phyloP scores from a whole-genome alignment of 2,888 invertebrate species.

The Thelaira solivaga region DNA sequence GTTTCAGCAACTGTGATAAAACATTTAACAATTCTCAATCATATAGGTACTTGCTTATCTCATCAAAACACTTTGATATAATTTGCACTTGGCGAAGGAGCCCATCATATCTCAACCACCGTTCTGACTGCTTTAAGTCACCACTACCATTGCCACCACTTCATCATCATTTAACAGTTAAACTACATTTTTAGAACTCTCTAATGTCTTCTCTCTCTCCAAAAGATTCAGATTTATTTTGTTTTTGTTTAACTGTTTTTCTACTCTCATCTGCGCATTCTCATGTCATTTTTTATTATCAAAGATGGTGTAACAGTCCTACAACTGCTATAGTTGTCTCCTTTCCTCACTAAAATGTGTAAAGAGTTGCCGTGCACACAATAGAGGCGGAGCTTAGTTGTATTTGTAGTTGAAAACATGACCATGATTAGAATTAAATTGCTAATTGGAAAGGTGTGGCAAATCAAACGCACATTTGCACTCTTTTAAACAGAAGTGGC shows the following conservation, averaged over 20 bases:
- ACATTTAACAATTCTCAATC: constrained; percentile 64
- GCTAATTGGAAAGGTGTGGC: constrained; percentile 61
- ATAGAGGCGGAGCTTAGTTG: constrained; percentile 29
- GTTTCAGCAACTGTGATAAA: constrained; percentile 72
- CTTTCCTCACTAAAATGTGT: constrained; percentile 33
- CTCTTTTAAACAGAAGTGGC: background rate
- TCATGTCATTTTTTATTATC: constrained; percentile 56
- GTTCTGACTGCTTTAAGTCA: background rate
- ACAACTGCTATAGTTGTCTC: constrained; percentile 29
- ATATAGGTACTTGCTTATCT: too few relatives aligned
- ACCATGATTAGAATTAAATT: constrained; percentile 60
- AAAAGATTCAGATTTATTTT: background rate
- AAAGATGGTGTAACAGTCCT: constrained; percentile 71
- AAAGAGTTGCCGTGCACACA: background rate
- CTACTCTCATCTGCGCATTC: constrained; percentile 41
- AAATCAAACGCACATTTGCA: background rate
- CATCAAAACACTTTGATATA: constrained; percentile 33
- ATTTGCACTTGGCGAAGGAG: constrained; percentile 38
- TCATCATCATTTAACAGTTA: too few relatives aligned
- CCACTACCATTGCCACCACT: background rate
- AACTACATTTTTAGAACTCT: constrained; percentile 23
- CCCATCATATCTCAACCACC: constrained; percentile 35
- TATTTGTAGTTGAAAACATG: constrained; percentile 33
- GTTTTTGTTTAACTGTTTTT: background rate
- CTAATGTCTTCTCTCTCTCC: background rate